A percentile compares a stretch with the other conserved stretches of the same genome.
These are phyloP conservation scores for Drosophila rubida DNA, from an alignment of 2,888 invertebrate species.

Conservation along the genomic window DNA sequence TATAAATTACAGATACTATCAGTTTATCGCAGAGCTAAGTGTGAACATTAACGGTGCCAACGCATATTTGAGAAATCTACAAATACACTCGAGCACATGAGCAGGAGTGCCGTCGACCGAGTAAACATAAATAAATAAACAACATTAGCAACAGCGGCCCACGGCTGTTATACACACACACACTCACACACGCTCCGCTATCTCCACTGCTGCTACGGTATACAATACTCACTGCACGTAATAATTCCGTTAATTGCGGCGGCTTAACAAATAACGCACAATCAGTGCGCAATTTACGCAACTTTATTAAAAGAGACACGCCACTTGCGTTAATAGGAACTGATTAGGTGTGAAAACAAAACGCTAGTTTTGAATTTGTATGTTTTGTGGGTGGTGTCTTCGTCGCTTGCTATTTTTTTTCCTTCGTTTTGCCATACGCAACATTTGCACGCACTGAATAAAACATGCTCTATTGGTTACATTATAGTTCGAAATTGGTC, in stretches of 20 bases:
- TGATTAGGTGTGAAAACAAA: conserved; percentile 51
- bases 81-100: conserved; percentile 21
- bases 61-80: conserved; percentile 23
- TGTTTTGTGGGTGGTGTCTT: conserved; percentile 52
- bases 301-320: conserved; percentile 41
- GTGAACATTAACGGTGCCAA: conserved; percentile 54
- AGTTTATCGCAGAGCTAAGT: conserved; percentile 22
- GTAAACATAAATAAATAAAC: conserved; percentile 64
- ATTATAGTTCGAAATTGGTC: conserved; percentile 33
- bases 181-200: conserved; percentile 11
- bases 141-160: conserved; percentile 44
- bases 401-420: conserved; percentile 38
- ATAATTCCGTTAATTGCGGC: conserved; percentile 53
- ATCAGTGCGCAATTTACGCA: conserved; percentile 56
- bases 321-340: conserved; percentile 67
- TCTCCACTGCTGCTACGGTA: conserved; percentile 1
- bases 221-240: conserved; percentile 38
- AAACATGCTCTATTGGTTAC: conserved; percentile 22
- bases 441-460: conserved; percentile 23
- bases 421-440: conserved; percentile 54
- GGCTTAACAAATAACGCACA: conserved; percentile 56
- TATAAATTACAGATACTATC: conserved; percentile 11
- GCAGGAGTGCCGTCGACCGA: conserved; percentile 8
- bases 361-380: conserved; percentile 30
- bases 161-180: conserved; percentile 18